Conservation (phyloP, 2,888 invertebrate species). For the Stenurella melanura region DNA sequence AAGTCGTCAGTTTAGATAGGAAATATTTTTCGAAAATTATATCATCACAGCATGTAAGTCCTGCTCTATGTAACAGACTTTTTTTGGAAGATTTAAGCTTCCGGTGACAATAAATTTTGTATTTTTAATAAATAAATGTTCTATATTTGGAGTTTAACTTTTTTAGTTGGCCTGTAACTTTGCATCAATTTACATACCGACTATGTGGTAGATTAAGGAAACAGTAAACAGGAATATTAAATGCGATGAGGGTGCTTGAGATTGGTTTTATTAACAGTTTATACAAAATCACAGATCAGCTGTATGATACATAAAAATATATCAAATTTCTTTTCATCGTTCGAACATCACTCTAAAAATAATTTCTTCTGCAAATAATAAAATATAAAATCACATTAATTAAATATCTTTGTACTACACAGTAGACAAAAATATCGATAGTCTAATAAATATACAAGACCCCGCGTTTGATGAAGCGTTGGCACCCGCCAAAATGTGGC, state of each 20-base stretch:
- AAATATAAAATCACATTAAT: conserved; percentile 35
- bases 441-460: not conserved
- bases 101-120: conserved; percentile 25
- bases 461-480: not conserved
- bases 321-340: conserved; percentile 15
- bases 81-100: conserved; percentile 9
- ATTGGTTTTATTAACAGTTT: conserved; percentile 29
- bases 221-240: not conserved
- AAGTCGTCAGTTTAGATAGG: conserved; percentile 21
- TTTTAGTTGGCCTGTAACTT: no score
- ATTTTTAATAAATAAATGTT: conserved; percentile 28
- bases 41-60: not conserved
- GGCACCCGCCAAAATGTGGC: no score
- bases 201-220: no score
- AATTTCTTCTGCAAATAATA: conserved; percentile 15
- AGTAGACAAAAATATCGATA: conserved; percentile 26
- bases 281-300: conserved; percentile 44
- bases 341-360: not conserved
- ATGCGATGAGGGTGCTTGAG: not conserved
- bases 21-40: conserved; percentile 10
- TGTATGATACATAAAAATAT: conserved; percentile 29
- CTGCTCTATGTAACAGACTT: conserved; percentile 10
- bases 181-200: no score
- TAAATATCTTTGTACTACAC: conserved; percentile 30
- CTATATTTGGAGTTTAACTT: not conserved